Conservation (phyloP, 2,797 vertebrate species). For the Potorous gilbertii region DNA sequence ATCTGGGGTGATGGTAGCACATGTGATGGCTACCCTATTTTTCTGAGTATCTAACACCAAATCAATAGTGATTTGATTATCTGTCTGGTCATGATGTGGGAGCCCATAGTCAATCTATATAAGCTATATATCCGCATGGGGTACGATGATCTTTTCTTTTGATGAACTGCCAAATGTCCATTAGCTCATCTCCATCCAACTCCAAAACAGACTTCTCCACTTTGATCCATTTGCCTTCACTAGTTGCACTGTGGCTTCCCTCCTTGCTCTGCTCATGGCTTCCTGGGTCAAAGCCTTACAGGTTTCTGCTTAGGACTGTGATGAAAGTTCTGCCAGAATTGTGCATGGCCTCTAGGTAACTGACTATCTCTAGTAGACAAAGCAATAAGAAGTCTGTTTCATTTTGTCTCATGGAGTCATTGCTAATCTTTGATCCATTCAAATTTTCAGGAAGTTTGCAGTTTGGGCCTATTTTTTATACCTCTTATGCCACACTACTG, state of each 20-base stretch:
- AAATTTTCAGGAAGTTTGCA: no score
- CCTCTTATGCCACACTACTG: no score
- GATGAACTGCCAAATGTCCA: slow-evolving; percentile 96
- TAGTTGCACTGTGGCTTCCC: slow-evolving; percentile 61
- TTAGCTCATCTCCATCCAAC: slow-evolving; percentile 99
- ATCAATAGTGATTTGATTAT: slow-evolving; percentile 98
- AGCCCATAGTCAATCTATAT: slow-evolving; percentile 97
- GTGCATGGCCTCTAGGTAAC: no score
- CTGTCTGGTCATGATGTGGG: slow-evolving; percentile 94
- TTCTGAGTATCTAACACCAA: slow-evolving; percentile 95
- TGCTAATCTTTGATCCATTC: no score
- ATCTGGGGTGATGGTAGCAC: slow-evolving; percentile 97
- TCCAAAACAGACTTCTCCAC: slow-evolving; percentile 96
- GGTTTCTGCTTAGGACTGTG: no score
- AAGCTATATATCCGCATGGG: slow-evolving; percentile 94
- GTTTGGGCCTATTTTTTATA: no score
- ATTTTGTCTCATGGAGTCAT: no score
- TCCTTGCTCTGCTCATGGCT: no score
- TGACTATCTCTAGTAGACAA: no score
- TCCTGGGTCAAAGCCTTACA: no score
- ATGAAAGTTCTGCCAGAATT: no score
- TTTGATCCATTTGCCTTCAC: slow-evolving; percentile 92
- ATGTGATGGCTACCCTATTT: slow-evolving; percentile 94
- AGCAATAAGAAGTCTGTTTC: no score
- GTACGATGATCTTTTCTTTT: slow-evolving; percentile 95